Evolutionary conservation across 2,888 invertebrate genomes (phyloP), one percentile per base, ranked within the genome.

Genomic region (Troides oblongomaculatus): DNA sequence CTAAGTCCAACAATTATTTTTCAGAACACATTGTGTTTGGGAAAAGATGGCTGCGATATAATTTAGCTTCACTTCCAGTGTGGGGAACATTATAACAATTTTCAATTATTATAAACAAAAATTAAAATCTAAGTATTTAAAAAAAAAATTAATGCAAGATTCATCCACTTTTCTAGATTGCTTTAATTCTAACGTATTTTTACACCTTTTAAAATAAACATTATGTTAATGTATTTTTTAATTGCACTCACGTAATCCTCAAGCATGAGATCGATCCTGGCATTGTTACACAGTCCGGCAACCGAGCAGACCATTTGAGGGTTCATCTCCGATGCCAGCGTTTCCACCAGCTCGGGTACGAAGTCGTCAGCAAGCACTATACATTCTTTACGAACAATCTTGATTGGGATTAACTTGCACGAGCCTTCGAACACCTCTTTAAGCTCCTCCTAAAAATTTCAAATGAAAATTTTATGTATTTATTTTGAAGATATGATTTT

Each of bases 321-420:
- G 90, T 98, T 96, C 98, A 98, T 98, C 88, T 98, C 94, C 0
- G 98, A 98, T 1, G 97, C 95, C 62, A 98, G 87, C 0, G 97
- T 96, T 82, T 98, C 98, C 46, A 98, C 95, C 69, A 98, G 85
- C 81, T 98, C 97, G 0, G 97, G 97, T 64, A 97, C 95, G 83
- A 97, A 97, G 79, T 97, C 94, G 83, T 98, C 97, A 0, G 96
- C 96, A 68, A 98, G 77, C 78, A 94, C 95, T 72, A 95, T 94
- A 82, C 98, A 98, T 85, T 97, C 97, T 67, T 95, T 94, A 0
- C 94, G 90, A 18, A 97, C 93, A 2, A 94, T 75, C 82, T 96
- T 96, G 69, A 98, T 81, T 0, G 95, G 96, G 69, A 98, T 96
- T 73, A 97, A 90, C 75, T 94, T 94, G 89, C 98, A 98, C 0